Percentiles rank a stretch among this genome's conserved stretches.
Conservation (phyloP, 2,113 vertebrate genomes). For the Clarias magur region DNA sequence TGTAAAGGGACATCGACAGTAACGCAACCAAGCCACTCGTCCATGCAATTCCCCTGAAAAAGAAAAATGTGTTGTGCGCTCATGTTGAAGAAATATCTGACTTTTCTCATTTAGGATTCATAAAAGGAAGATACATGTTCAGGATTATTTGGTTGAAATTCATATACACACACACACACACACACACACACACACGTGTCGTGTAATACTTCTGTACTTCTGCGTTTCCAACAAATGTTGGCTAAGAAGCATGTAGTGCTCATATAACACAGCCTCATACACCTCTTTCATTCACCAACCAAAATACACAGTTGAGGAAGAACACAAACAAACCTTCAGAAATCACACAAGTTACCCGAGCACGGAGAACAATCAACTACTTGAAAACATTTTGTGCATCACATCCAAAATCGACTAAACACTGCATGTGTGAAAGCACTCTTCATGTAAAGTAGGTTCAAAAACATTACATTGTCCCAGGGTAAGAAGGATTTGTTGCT, state of each 20-base stretch:
- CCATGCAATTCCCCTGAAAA: constrained; percentile 30
- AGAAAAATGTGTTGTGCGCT: constrained; percentile 5
- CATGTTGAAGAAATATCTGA: not conserved
- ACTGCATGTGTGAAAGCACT: not conserved
- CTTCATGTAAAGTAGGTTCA: not conserved
- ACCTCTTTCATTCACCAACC: not conserved
- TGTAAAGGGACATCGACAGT: constrained; percentile 23
- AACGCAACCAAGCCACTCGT: constrained; percentile 22
- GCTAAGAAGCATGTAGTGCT: not conserved
- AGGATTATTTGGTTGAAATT: no score
- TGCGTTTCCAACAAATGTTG: not conserved
- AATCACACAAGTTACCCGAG: not conserved
- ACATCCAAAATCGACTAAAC: not conserved
- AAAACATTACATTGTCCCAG: not conserved
- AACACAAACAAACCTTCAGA: not conserved
- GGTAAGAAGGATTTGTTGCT: not conserved
- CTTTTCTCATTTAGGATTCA: constrained; percentile 13
- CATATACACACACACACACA: no score
- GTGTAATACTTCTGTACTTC: not conserved
- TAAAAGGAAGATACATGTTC: not conserved
- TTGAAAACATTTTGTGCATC: not conserved
- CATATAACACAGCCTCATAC: not conserved
- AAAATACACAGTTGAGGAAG: not conserved
- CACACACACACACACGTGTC: no score
- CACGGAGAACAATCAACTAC: not conserved